Evolutionary conservation across 2,888 invertebrate species (phyloP), one percentile per base, ranked within the genome.

Genomic region (Archips xylosteana): DNA sequence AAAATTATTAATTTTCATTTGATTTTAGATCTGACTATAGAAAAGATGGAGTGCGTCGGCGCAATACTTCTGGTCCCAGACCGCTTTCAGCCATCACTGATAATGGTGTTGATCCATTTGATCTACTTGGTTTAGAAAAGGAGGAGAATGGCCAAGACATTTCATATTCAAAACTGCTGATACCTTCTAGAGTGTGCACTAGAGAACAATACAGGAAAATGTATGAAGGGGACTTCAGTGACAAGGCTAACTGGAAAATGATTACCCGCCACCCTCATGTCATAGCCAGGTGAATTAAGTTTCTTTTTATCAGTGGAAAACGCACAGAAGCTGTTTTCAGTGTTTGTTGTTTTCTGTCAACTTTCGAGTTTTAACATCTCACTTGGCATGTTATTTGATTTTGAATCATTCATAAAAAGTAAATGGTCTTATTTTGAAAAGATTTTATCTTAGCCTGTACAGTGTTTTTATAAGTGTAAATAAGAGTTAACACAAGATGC

Each of bases 81-180:
- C 98, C 98, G 10, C 90, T 98, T 70, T 98, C 98, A 68, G 95
- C 97, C 36, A 97, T 97, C 71, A 97, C 96, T 79, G 99, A 99
- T 75, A 97, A 96, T 88, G 95, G 96, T 42, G 92, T 97, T 76
- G 98, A 98, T 95, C 97, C 98, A 47, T 97, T 98, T 89, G 97
- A 97, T 87, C 95, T 98, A 54, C 92, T 98, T 75, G 98, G 98
- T 49, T 95, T 98, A 75, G 97, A 98, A 85, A 95, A 95, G 85
- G 96, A 96, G 76, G 96, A 97, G 88, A 97, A 97, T 89, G 98
- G 98, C 70, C 98, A 98, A 97, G 98, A 98, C 90, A 96, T 98
- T 81, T 98, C 98, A 23, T 99, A 98, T 91, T 97, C 97, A 51
- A 97, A 97, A 86, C 92, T 98, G 75, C 92, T 98, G 77, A 96